Evolutionary conservation across 2,797 vertebrate genomes (phyloP).

Genomic region (Hyperoplus immaculatus): DNA sequence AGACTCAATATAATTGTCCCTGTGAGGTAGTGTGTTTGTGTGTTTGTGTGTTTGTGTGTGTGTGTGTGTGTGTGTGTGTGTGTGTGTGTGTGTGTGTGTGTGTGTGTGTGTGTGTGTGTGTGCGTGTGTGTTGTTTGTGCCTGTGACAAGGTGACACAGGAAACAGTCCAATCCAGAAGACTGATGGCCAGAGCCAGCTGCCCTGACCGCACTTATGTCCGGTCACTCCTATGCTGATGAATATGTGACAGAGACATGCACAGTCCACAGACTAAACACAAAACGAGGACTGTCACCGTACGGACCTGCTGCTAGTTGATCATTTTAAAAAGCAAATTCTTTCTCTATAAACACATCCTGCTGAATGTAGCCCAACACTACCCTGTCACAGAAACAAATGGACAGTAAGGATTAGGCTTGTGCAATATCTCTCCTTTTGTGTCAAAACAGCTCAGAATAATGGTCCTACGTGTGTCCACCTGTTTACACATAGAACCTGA

Average conservation of each 20-base stretch:
- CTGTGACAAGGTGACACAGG: conserved; percentile 66
- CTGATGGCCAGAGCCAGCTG: conserved; percentile 38
- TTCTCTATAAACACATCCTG: conserved; percentile 61
- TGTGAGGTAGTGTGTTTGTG: conserved; percentile 26
- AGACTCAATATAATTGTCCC: conserved; percentile 41
- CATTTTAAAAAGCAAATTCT: conserved; percentile 37
- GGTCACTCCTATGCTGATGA: conserved; percentile 23
- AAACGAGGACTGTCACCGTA: neutral
- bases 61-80: too few species aligned
- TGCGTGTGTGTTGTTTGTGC: neutral
- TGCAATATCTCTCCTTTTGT: conserved; percentile 54
- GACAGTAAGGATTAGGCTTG: conserved; percentile 24
- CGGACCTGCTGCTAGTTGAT: conserved; percentile 23
- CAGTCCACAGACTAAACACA: conserved; percentile 64
- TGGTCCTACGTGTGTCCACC: conserved; percentile 31
- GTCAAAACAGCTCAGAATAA: conserved; percentile 62
- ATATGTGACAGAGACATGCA: conserved; percentile 20
- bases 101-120: too few species aligned
- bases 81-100: too few species aligned
- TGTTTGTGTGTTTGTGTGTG: too few species aligned
- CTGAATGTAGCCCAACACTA: conserved; percentile 38
- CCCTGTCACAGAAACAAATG: conserved; percentile 50
- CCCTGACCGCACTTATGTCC: conserved; percentile 40
- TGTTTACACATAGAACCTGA: conserved; percentile 58
- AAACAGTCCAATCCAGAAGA: conserved; percentile 41